Conservation (phyloP, 2,113 vertebrate genomes). For the Rhea pennata region DNA sequence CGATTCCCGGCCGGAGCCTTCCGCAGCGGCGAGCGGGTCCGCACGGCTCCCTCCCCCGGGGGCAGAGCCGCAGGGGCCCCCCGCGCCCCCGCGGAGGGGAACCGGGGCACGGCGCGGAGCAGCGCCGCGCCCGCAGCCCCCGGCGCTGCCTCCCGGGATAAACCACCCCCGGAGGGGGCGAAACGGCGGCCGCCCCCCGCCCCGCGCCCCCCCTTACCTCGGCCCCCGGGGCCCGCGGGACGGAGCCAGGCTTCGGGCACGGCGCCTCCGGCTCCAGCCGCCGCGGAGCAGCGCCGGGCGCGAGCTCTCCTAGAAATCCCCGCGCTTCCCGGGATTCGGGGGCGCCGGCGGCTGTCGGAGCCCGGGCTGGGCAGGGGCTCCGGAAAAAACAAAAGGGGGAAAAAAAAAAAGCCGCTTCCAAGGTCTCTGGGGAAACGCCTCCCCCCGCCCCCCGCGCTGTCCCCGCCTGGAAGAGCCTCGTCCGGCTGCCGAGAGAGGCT, state of each 20-base stretch:
- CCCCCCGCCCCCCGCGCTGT: background rate
- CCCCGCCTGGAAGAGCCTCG: background rate
- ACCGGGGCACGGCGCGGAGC: too few relatives aligned
- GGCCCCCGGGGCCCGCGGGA: too few relatives aligned
- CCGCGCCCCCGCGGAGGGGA: too few relatives aligned
- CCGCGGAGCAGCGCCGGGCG: background rate
- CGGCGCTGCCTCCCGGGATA: too few relatives aligned
- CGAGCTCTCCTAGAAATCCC: background rate
- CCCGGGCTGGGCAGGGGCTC: accelerated
- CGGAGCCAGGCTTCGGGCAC: background rate
- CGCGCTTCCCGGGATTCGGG: background rate
- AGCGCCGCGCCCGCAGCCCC: too few relatives aligned
- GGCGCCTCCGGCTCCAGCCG: background rate
- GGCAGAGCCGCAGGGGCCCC: too few relatives aligned
- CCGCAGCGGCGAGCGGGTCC: too few relatives aligned
- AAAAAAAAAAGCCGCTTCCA: background rate
- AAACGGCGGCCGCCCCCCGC: too few relatives aligned
- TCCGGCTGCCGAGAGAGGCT: background rate
- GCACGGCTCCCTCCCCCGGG: too few relatives aligned
- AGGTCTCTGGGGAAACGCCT: background rate
- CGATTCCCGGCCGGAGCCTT: too few relatives aligned
- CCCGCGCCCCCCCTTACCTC: background rate
- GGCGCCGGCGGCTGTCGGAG: background rate
- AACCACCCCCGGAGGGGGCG: too few relatives aligned
- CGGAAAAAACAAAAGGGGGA: background rate